Conservation (phyloP, 2,797 vertebrate genomes). For the Halcyon chelicuti region DNA sequence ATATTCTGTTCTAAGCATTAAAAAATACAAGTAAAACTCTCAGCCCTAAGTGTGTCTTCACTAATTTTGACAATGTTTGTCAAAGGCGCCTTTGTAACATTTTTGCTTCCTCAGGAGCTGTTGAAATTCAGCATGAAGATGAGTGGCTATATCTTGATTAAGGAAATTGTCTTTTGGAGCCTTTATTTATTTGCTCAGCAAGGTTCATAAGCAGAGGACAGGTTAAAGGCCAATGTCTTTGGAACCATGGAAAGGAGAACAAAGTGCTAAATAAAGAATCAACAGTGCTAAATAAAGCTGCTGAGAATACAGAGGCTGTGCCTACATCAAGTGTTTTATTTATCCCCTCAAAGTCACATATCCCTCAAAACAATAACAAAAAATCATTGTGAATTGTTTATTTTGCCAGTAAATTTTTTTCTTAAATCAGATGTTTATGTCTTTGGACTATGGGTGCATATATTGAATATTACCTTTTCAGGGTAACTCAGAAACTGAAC, state of each 20-base stretch:
- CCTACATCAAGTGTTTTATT: not conserved
- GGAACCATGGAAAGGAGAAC: not conserved
- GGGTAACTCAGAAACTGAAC: not conserved
- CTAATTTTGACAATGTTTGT: not conserved
- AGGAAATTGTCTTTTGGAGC: not conserved
- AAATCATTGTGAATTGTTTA: not conserved
- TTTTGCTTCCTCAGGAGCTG: not conserved
- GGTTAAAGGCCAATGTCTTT: not conserved
- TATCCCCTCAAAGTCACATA: not conserved
- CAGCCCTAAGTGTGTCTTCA: not conserved
- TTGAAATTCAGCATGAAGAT: not conserved
- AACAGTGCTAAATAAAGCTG: not conserved
- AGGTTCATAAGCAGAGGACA: not conserved
- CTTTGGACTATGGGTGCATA: not conserved
- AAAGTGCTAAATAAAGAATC: not conserved
- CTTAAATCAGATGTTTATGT: not conserved
- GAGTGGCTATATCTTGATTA: not conserved
- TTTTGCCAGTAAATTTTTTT: not conserved
- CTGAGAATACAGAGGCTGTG: not conserved
- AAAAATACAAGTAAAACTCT: not conserved
- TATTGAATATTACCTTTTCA: not conserved
- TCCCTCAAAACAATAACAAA: not conserved
- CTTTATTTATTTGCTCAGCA: conserved; percentile 29
- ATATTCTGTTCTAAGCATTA: not conserved
- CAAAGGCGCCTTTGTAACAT: not conserved